These are phyloP conservation scores for Neodiprion virginianus DNA, from an alignment of 1,140 invertebrate species.

Conservation along the genomic window DNA sequence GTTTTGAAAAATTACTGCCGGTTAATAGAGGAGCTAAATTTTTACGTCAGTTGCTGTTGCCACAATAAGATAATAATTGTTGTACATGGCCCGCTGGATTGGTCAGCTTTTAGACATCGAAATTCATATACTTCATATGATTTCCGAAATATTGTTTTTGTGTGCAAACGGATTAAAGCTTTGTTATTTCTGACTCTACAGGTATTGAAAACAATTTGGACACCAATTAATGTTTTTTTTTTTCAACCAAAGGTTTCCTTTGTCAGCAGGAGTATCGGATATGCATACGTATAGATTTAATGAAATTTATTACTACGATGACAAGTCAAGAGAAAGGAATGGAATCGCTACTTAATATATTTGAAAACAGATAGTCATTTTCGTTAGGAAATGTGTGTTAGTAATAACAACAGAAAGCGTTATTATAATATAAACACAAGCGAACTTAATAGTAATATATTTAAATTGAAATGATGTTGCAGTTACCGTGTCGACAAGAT, in stretches of 20 bases:
- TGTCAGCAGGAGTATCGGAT: too few relatives aligned
- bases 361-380: not conserved
- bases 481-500: not conserved
- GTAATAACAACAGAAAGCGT: not conserved
- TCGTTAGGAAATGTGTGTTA: not conserved
- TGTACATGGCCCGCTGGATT: not conserved
- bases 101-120: too few relatives aligned
- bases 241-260: too few relatives aligned
- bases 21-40: not conserved
- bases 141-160: too few relatives aligned
- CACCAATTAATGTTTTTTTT: too few relatives aligned
- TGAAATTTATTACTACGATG: too few relatives aligned
- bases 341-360: not conserved
- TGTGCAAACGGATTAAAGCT: not conserved
- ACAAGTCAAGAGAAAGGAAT: not conserved
- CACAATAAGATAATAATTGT: not conserved
- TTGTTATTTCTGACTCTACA: not conserved
- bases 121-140: too few relatives aligned
- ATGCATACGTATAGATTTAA: too few relatives aligned
- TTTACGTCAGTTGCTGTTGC: not conserved
- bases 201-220: not conserved
- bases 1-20: not conserved
- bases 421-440: not conserved
- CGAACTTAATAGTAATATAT: slow-evolving; percentile 7
- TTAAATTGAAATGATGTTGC: slow-evolving; percentile 11